These are phyloP conservation scores for Botia kubotai DNA, from an alignment of 2,797 vertebrate genomes.

Conservation along the genomic window DNA sequence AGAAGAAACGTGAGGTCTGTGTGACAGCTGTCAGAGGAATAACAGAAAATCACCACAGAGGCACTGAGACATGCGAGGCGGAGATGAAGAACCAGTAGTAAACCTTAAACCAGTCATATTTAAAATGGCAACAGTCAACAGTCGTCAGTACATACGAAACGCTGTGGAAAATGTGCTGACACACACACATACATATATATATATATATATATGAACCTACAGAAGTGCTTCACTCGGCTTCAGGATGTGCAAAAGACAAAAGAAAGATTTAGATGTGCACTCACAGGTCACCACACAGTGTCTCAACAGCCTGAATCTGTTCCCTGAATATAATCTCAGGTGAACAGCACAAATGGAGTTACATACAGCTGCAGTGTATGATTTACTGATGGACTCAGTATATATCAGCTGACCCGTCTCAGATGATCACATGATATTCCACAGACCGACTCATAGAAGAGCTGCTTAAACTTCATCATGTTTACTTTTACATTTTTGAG, in stretches of 20 bases:
- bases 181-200: too few species aligned
- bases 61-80: slow-evolving; percentile 1
- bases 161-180: neutral
- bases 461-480: neutral
- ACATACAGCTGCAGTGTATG: neutral
- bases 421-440: neutral
- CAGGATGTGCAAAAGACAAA: neutral
- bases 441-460: neutral
- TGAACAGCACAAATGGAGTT: slow-evolving; percentile 3
- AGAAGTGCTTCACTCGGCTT: neutral
- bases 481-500: too few species aligned
- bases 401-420: neutral
- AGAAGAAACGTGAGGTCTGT: slow-evolving; percentile 5
- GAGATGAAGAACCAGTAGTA: slow-evolving; percentile 29
- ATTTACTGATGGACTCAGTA: neutral
- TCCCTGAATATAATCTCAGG: slow-evolving; percentile 20
- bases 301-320: neutral
- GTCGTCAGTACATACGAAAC: slow-evolving; percentile 1
- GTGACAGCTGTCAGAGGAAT: slow-evolving; percentile 30
- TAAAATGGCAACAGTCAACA: slow-evolving; percentile 23
- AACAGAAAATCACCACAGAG: slow-evolving; percentile 40
- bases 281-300: slow-evolving; percentile 17
- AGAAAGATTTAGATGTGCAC: neutral
- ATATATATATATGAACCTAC: too few species aligned
- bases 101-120: slow-evolving; percentile 32